Evolutionary conservation across 2,888 invertebrate species (phyloP).

Genomic region (Melinopterus prodromus): DNA sequence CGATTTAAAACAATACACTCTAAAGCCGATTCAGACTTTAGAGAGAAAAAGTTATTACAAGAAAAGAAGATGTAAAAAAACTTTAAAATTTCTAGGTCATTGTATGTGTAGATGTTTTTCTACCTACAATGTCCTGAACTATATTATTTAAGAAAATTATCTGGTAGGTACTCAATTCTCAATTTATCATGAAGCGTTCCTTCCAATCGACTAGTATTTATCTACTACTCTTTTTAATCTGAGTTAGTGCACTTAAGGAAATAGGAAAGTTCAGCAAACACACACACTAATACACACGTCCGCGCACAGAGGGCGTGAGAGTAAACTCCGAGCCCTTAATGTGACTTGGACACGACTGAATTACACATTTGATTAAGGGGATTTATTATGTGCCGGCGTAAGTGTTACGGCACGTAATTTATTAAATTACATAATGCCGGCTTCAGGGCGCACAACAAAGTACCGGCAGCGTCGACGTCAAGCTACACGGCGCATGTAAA

Average conservation of each 20-base stretch:
- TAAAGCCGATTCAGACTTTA: too few relatives aligned
- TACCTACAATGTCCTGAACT: too few relatives aligned
- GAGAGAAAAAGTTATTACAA: too few relatives aligned
- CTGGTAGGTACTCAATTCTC: not conserved
- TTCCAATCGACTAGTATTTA: not conserved
- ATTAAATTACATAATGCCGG: conserved; percentile 4
- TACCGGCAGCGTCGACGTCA: not conserved
- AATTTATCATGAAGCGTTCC: not conserved
- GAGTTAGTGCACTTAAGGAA: not conserved
- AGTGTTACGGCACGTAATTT: conserved; percentile 4
- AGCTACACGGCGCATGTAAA: not conserved
- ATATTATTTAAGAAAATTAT: too few relatives aligned
- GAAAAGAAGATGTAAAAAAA: too few relatives aligned
- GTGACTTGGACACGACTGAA: not conserved
- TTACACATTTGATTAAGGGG: not conserved
- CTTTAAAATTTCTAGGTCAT: too few relatives aligned
- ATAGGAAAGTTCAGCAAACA: not conserved
- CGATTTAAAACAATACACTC: too few relatives aligned
- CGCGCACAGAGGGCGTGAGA: not conserved
- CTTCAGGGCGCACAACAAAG: not conserved
- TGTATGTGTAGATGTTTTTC: too few relatives aligned
- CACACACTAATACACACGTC: not conserved
- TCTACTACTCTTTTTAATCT: not conserved
- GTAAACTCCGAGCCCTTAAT: not conserved
- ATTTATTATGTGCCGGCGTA: not conserved